Evolutionary conservation across 1,140 invertebrate species (phyloP), one percentile per base, ranked within the genome.

Genomic region (Berghia stephanieae): DNA sequence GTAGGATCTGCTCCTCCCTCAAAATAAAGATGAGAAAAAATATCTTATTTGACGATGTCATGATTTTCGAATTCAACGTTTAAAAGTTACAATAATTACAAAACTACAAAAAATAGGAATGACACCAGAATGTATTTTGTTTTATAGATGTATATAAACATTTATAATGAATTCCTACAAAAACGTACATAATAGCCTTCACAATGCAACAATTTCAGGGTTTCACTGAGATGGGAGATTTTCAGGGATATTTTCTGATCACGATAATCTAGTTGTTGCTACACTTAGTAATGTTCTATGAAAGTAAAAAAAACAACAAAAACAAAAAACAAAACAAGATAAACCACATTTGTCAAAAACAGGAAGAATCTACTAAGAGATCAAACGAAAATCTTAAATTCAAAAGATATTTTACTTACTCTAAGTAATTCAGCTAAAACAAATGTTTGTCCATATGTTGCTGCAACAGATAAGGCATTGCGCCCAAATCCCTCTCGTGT

Each of bases 401-500:
- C n/a, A n/a, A n/a, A n/a, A n/a, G 57, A 60, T 60, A 27, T 8
- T 10, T 10, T 3, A 71, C 8, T 67, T 68, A 86, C 85, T 81
- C 83, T 83, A 13, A 87, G 42, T 4, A 86, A 70, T 57, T 87
- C 78, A 75, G 82, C 80, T 38, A 83, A 81, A 38, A 82, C 80
- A 31, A 73, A 68, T 18, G 80, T 34, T 55, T 86, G 85, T 44
- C 86, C 86, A 79, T 86, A 86, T 27, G 80, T 80, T 67, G 83
- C 82, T 40, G 86, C 86, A 24, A 85, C 69, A 52, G 82, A 79
- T 18, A 87, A 78, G 13, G 83, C 82, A 67, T 79, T 81, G 43
- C 79, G 80, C 3, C 78, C 81, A 73, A 80, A 78, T 8, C 77
- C 79, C 57, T 83, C 79, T 43, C 74, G 73, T 52, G 77, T 80